phyloP scores from a whole-genome alignment of 2,797 vertebrate genomes.

The Caiman crocodilus region DNA sequence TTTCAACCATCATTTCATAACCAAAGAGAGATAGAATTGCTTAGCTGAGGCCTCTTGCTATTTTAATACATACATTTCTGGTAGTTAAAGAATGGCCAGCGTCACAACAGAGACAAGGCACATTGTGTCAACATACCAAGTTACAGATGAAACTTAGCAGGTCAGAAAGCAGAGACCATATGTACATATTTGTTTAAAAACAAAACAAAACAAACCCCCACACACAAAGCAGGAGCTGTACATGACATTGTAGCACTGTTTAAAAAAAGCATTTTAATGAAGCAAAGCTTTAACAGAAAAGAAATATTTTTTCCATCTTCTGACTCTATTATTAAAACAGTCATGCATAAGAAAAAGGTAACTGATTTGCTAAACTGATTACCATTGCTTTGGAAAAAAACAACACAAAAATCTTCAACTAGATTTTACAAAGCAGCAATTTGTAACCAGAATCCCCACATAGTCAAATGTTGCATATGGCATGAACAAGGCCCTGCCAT shows the following conservation, averaged over 20 bases:
- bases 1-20: fast-evolving
- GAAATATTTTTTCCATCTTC: too few species aligned
- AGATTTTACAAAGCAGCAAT: background rate
- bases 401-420: background rate
- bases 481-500: background rate
- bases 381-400: background rate
- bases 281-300: background rate
- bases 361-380: background rate
- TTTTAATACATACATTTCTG: background rate
- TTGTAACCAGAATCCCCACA: background rate
- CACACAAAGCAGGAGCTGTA: too few species aligned
- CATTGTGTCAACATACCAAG: background rate
- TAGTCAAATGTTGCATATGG: background rate
- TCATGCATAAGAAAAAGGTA: background rate
- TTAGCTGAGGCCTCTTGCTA: background rate
- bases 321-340: background rate
- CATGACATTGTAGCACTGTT: too few species aligned
- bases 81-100: background rate
- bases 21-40: background rate
- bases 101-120: background rate
- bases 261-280: background rate
- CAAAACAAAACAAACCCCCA: background rate
- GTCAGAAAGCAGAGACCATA: background rate
- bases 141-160: background rate
- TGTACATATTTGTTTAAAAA: background rate